Evolutionary conservation across 2,797 vertebrate genomes (phyloP), one percentile per base, ranked within the genome.

Genomic region (Epinephelus coioides): DNA sequence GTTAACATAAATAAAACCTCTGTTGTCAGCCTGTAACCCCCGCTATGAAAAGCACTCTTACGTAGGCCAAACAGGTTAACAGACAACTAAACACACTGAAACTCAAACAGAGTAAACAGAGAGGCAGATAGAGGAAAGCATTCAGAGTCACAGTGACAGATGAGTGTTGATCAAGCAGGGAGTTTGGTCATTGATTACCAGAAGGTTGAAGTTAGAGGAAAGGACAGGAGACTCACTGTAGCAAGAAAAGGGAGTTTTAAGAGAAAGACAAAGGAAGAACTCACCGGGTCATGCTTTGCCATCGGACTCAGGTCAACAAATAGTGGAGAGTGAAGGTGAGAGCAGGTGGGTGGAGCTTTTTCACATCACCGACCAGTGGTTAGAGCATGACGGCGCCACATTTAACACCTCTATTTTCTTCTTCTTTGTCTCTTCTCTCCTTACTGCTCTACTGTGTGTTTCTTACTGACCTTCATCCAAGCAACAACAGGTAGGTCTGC

Each of bases 251-350:
- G 1, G 2, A 6, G 12, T 43, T 62, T 44, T 9, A 6, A 46
- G 3, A 76, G n/a, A 69, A 61, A 46, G 19, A 81, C n/a, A 68
- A 79, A 75, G 2, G 9, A 40, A 77, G 11, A 80, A 86, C 95
- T 18, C 92, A 96, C 95, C 88, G 0, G 44, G 15, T 93, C 84
- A 80, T 84, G 51, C 8, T 93, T 90, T 83, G 56, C 95, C 95
- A 96, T 95, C 43, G 57, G 78, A 83, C 54, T 84, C 72, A 69
- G 67, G 27, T 47, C 53, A 80, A 46, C 30, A 67, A 60, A 76
- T 53, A 73, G 78, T 61, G 54, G 47, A 83, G 49, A 68, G 59
- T 72, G 56, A 50, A 86, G 84, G 54, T 79, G 76, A 89, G 66
- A 75, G 51, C 55, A 68, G 66, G 70, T 78, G 57, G 66, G 62